These are phyloP conservation scores for Hyposoter didymator DNA, from an alignment of 2,888 invertebrate genomes.

Conservation along the genomic window DNA sequence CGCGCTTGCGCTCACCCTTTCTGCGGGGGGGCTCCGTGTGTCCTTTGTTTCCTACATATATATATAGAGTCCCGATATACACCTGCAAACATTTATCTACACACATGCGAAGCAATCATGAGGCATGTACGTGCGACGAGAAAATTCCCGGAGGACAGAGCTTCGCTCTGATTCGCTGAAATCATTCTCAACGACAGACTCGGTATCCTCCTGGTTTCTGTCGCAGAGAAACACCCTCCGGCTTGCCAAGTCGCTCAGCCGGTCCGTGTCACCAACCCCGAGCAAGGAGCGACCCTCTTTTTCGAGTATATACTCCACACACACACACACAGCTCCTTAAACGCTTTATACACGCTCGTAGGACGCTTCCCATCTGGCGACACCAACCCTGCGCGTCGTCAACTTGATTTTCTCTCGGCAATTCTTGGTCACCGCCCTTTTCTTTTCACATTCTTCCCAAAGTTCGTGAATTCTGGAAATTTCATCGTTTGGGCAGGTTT, in stretches of 20 bases:
- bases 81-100: conserved; percentile 25
- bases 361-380: conserved; percentile 45
- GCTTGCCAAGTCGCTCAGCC: conserved; percentile 69
- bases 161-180: conserved; percentile 78
- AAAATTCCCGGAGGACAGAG: conserved; percentile 43
- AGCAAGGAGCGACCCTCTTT: conserved; percentile 47
- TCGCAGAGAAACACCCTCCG: conserved; percentile 57
- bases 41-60: conserved; percentile 70
- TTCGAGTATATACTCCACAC: neutral
- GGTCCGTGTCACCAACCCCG: conserved; percentile 74
- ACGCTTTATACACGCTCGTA: neutral
- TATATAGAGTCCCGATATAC: conserved; percentile 29
- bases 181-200: conserved; percentile 40
- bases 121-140: conserved; percentile 21
- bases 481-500: no score
- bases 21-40: conserved; percentile 60
- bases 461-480: conserved; percentile 36
- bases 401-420: conserved; percentile 37
- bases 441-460: neutral
- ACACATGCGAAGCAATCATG: neutral
- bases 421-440: conserved; percentile 70
- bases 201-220: conserved; percentile 55
- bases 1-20: conserved; percentile 79
- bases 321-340: neutral
- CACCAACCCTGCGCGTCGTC: conserved; percentile 55